A percentile compares a stretch with the other conserved stretches of the same genome.
These are phyloP conservation scores for Apodemus speciosus DNA, from an alignment of 2,113 vertebrate genomes.

Conservation along the genomic window DNA sequence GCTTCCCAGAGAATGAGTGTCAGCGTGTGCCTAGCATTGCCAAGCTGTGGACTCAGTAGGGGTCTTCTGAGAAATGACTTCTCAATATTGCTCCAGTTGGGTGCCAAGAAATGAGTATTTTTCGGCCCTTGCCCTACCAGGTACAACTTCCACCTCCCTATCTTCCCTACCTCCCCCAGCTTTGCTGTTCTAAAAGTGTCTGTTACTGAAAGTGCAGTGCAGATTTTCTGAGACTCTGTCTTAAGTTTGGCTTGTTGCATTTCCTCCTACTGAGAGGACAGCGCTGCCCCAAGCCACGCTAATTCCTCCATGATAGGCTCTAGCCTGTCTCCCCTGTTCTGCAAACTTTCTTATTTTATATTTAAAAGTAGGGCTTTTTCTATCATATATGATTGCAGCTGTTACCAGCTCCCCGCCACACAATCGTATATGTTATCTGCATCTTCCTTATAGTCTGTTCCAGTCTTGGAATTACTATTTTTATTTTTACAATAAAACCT, in stretches of 20 bases:
- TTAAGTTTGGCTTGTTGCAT: background rate
- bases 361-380: background rate
- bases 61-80: too few species aligned
- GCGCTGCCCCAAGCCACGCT: background rate
- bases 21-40: too few species aligned
- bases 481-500: constrained; percentile 43
- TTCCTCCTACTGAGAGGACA: background rate
- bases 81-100: too few species aligned
- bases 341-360: background rate
- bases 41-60: too few species aligned
- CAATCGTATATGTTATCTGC: too few species aligned
- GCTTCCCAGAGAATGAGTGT: too few species aligned
- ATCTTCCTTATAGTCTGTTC: background rate
- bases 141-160: background rate
- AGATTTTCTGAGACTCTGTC: background rate
- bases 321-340: background rate
- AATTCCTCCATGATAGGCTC: background rate
- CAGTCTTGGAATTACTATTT: background rate
- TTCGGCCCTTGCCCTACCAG: background rate
- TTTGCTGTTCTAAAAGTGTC: background rate
- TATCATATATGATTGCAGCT: background rate
- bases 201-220: background rate
- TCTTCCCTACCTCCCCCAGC: too few species aligned
- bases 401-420: background rate
- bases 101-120: too few species aligned